Percentiles rank a stretch among this genome's conserved stretches.
These are phyloP conservation scores for Pithys albifrons DNA, from an alignment of 2,113 vertebrate genomes.

Conservation along the genomic window DNA sequence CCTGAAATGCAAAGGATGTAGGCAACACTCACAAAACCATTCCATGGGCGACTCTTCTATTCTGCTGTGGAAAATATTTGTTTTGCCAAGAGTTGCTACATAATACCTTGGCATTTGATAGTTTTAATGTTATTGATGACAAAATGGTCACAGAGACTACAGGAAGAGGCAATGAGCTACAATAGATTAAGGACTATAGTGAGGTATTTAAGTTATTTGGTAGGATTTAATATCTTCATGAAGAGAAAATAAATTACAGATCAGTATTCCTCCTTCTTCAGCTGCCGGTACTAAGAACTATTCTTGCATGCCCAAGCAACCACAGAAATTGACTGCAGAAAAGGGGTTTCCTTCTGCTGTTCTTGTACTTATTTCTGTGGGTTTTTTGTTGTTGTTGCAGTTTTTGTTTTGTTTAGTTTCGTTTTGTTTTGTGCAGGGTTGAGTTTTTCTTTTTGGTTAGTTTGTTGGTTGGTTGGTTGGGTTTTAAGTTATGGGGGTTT, in stretches of 20 bases:
- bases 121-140: neutral
- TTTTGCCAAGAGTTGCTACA: neutral
- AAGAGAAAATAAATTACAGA: neutral
- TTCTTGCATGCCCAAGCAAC: neutral
- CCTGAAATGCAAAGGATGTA: neutral
- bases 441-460: neutral
- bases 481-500: too few species aligned
- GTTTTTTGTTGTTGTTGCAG: too few species aligned
- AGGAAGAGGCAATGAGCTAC: neutral
- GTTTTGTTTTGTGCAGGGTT: too few species aligned
- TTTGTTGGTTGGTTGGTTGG: too few species aligned
- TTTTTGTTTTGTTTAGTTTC: neutral
- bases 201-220: neutral
- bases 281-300: neutral
- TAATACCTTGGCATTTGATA: neutral
- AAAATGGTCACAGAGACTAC: neutral
- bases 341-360: fast-evolving
- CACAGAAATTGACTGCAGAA: neutral
- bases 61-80: neutral
- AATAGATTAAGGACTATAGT: neutral
- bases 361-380: neutral
- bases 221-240: neutral
- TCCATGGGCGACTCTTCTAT: neutral
- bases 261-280: neutral
- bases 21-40: neutral